phyloP scores from a whole-genome alignment of 2,888 invertebrate species.

The Euproctis similis region DNA sequence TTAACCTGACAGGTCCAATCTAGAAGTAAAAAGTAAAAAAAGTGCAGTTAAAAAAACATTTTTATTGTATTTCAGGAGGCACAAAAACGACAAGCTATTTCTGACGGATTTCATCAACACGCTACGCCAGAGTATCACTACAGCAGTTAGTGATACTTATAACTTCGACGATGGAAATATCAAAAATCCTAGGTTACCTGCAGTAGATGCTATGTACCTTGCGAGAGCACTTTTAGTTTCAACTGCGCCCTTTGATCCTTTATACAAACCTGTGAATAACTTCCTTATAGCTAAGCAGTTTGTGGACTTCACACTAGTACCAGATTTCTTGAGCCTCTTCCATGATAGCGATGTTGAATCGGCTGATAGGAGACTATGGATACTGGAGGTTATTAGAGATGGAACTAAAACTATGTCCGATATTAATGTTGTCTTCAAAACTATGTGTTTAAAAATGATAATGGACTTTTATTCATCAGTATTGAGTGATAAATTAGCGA shows the following conservation, averaged over 20 bases:
- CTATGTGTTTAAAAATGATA: conserved; percentile 85
- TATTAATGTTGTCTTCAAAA: conserved; percentile 82
- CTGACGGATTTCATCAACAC: conserved; percentile 81
- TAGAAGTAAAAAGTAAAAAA: not conserved
- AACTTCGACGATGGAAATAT: conserved; percentile 21
- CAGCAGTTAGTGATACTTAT: conserved; percentile 34
- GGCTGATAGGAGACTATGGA: conserved; percentile 83
- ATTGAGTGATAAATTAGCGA: conserved; percentile 77
- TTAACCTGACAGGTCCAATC: too few relatives aligned
- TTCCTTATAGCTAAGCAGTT: conserved; percentile 86
- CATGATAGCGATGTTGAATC: conserved; percentile 85
- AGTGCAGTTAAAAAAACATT: too few relatives aligned
- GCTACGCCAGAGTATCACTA: conserved; percentile 77
- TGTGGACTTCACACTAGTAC: conserved; percentile 86
- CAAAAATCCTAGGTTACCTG: conserved; percentile 70
- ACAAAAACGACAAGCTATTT: conserved; percentile 79
- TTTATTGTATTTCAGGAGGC: conserved; percentile 45
- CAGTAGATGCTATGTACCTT: conserved; percentile 81
- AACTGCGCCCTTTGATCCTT: conserved; percentile 82
- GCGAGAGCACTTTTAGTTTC: conserved; percentile 82
- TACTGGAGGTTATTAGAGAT: conserved; percentile 83
- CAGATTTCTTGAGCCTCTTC: conserved; percentile 90
- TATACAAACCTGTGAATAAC: conserved; percentile 86
- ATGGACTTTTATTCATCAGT: conserved; percentile 81
- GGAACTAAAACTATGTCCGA: conserved; percentile 86